Evolutionary conservation across 2,888 invertebrate species (phyloP), one percentile per base, ranked within the genome.

Genomic region (Archaeoteleia sp.): DNA sequence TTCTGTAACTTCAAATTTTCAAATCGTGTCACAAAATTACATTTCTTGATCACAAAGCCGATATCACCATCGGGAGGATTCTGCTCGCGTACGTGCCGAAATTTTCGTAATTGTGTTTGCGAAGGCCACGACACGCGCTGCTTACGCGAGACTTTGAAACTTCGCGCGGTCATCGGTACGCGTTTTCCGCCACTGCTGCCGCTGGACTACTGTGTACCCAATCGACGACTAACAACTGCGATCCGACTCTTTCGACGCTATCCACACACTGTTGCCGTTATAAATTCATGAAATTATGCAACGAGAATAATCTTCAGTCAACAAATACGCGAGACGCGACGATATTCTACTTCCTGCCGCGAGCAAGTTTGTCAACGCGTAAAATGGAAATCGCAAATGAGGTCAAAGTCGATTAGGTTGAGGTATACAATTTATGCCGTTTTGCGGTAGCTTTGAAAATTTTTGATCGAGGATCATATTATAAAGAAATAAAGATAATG

Each of bases 151-250:
- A 32, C 42, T 49, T 46, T 42, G 45, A 35, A 39, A 32, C 42
- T 49, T 46, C 49, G 45, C 15, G 34, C 45, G 57, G 49, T 45
- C 63, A 49, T 5, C 20, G 20, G 39, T 27, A 42, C 49, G 45
- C 51, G 45, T 39, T 42, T 10, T 30, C 39, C 49, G 34, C 23
- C 23, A 23, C n/a, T 8, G 8, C 35, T 13, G 20, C n/a, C 9
- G 60, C 30, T 20, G 48, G 37, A 37, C 43, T 48, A 54, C 57
- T 57, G 57, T 63, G 49, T 63, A 55, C 51, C 57, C 49, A 63
- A 63, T 57, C 63, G 57, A 37, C 63, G 42, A 63, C 55, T 48
- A 63, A 49, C 61, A 46, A 53, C 49, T 32, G 49, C 49, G 55
- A 55, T 49, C 40, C 46, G 12, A 55, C 23, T 48, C 49, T 42